Evolutionary conservation across 2,797 vertebrate species (phyloP), one percentile per base, ranked within the genome.

Genomic region (Helicolenus hilgendorfi): DNA sequence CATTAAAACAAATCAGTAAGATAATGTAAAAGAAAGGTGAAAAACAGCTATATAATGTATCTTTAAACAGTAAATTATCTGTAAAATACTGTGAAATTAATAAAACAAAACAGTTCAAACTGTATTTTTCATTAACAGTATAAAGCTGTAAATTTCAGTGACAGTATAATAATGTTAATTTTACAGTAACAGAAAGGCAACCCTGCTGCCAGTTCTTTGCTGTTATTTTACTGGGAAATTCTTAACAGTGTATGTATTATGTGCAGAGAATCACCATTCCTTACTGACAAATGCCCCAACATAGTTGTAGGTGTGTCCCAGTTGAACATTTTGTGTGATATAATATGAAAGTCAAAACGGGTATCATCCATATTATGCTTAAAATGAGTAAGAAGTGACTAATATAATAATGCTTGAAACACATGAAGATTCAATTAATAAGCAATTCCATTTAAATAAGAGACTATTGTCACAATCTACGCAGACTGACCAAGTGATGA

Each of bases 241-340:
- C 26, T 27, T 27, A 27, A 27, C 26, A 27, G 26, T 27, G 26
- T 27, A 59, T 62, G 11, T 13, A 45, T 70, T 71, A 69, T 31
- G 22, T 62, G 18, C 24, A 29, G 41, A 73, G 68, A 65, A 83
- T 76, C 83, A 71, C 84, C 67, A 75, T 83, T 83, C 38, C 11
- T 72, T 64, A 24, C 33, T 79, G 31, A 33, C 71, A 81, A 77
- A 63, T 64, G 56, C 20, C 45, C 56, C 83, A 73, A 63, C 72
- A 33, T 14, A 45, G 38, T 29, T 82, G n/a, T 83, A 63, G 63
- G 78, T 60, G 74, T 78, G 70, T 75, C 68, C 15, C 24, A 2
- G 49, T 41, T 33, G 53, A 55, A 85, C 55, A 55, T 24, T 14
- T 35, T 5, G 63, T 63, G 33, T 24, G 27, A 65, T 60, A 62